A percentile compares a stretch with the other conserved stretches of the same genome.
These are phyloP conservation scores for Meta bourneti DNA, from an alignment of 2,888 invertebrate genomes.

Conservation along the genomic window DNA sequence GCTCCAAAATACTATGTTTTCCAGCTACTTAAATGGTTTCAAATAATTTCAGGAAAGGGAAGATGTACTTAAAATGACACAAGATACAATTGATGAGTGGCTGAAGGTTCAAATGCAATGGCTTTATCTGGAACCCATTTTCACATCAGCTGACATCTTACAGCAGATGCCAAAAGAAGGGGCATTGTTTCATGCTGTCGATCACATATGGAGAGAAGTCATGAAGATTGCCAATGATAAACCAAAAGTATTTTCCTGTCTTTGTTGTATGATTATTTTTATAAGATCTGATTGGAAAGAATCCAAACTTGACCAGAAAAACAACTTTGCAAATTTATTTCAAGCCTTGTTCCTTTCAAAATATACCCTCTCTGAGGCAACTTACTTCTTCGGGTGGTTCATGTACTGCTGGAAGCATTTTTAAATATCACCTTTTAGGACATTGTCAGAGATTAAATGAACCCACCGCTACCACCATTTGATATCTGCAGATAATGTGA, in stretches of 20 bases:
- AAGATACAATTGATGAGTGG: conserved; percentile 89
- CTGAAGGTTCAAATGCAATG: conserved; percentile 92
- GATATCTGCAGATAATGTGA: too few species aligned
- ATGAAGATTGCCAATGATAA: conserved; percentile 59
- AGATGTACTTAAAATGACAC: conserved; percentile 81
- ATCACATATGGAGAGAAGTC: conserved; percentile 84
- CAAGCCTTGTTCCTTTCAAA: background rate
- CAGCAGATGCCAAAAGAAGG: conserved; percentile 93
- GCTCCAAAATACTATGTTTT: too few species aligned
- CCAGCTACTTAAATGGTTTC: too few species aligned
- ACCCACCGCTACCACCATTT: too few species aligned
- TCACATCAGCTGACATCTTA: conserved; percentile 91
- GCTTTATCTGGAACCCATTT: conserved; percentile 92
- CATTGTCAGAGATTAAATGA: too few species aligned
- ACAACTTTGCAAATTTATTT: background rate
- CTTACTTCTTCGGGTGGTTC: too few species aligned
- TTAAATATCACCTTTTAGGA: too few species aligned
- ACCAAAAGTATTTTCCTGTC: conserved; percentile 63
- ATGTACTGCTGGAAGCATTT: too few species aligned
- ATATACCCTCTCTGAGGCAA: too few species aligned
- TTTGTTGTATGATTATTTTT: background rate
- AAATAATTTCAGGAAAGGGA: conserved; percentile 76
- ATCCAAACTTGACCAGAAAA: background rate
- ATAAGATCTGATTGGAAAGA: background rate
- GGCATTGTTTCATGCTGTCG: conserved; percentile 87